Conservation (phyloP, 2,888 invertebrate species). For the Prosopocoilus inquinatus region DNA sequence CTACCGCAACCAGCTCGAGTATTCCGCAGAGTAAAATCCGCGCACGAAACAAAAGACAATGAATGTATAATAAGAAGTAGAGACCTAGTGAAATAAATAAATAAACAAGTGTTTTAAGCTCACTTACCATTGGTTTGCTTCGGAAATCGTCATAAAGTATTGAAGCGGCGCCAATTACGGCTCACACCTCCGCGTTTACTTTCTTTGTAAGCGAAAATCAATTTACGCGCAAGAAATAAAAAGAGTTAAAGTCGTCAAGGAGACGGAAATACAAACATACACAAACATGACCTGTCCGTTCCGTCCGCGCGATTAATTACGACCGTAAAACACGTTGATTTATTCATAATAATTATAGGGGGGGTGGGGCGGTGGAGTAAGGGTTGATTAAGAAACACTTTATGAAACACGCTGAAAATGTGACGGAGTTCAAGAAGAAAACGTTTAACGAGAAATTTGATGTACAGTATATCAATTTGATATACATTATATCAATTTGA, state of each 20-base stretch:
- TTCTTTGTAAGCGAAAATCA: conserved; percentile 7
- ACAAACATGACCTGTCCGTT: background rate
- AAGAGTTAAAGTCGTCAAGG: conserved; percentile 3
- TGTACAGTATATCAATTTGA: too few species aligned
- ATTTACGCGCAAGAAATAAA: conserved; percentile 11
- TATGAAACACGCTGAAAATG: too few species aligned
- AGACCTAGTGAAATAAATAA: background rate
- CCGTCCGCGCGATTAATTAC: too few species aligned
- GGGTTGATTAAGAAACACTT: too few species aligned
- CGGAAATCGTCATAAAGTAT: background rate
- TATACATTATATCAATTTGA: too few species aligned
- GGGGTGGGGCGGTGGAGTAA: too few species aligned
- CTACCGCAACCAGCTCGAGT: conserved; percentile 14
- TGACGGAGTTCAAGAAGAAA: too few species aligned
- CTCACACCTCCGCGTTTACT: background rate
- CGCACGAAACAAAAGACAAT: too few species aligned
- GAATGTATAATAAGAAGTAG: too few species aligned
- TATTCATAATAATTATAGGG: too few species aligned
- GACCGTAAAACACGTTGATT: too few species aligned
- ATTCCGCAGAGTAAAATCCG: conserved; percentile 19
- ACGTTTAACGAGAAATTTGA: too few species aligned
- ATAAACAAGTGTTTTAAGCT: background rate
- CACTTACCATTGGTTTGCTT: conserved; percentile 11
- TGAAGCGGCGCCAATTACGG: background rate
- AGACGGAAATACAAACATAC: conserved; percentile 15